Evolutionary conservation across 2,888 invertebrate species (phyloP), one percentile per base, ranked within the genome.

Genomic region (Altica lythri): DNA sequence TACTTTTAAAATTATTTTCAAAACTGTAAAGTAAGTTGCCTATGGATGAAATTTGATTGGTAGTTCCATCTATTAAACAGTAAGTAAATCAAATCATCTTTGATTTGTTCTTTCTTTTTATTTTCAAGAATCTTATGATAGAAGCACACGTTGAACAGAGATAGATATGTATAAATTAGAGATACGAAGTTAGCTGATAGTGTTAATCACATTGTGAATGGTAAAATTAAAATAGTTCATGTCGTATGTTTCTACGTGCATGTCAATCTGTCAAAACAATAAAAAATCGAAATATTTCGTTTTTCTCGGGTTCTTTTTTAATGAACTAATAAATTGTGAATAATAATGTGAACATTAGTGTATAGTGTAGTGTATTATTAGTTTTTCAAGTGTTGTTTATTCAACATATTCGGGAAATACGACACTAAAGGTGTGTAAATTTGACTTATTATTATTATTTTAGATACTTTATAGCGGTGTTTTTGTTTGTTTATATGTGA

Each of bases 191-290:
- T n/a, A n/a, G n/a, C n/a, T 47, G 50, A 47, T 46, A 59, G 51
- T 51, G 57, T 57, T 46, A 57, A 60, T 57, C 57, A 56, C 58
- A 50, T 48, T 58, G 56, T 57, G 58, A 53, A 49, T 57, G 35
- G 55, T 55, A 53, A 63, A 64, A 63, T 58, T 54, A 59, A 62
- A 68, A 64, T 64, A 68, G 68, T 69, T 68, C 67, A 68, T 64
- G 66, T 66, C 62, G 64, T 64, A 66, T 68, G 69, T 66, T 68
- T 67, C 65, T 66, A 63, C 59, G 65, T 65, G 63, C 61, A 67
- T 64, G 64, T 60, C 51, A 60, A 63, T 56, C 64, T 68, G 68
- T 68, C 67, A 68, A 66, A 67, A 65, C 54, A 62, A 40, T 53
- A 44, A 48, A 51, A 60, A 56, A 37, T 47, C 47, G 50, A 19